Base-by-base conservation (phyloP, 2,797 vertebrate species). In the Cuniculus paca region DNA sequence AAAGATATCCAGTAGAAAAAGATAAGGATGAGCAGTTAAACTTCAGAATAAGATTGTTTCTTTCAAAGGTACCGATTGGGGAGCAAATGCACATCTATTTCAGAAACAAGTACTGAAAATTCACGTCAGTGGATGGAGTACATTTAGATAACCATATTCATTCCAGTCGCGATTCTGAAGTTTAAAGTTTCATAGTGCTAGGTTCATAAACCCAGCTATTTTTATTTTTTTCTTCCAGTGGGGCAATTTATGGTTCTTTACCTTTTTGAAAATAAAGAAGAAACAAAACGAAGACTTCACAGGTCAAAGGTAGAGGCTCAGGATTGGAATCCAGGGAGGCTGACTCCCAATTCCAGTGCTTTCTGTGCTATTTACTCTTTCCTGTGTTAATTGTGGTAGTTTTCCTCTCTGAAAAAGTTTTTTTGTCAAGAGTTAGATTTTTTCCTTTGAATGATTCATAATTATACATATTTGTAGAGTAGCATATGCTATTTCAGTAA, bases 171-270 rank as follows among this genome's bases (percentile, higher is more conserved):
- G 16, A 42, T 22, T 60, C 84, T 96, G 14, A 3, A 88, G 80
- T 45, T 95, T 82, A 75, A 83, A 90, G 84, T 16, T 54, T 11
- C 10, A 36, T 54, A 19, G 31, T n/a, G 31, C 58, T 60, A 28
- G 54, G 72, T 17, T 48, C 6, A 48, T 75, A 82, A 10, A 68
- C 24, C 39, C 26, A 19, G 12, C 70, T 80, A 22, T 78, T 79
- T 17, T 75, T 70, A 8, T 36, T 78, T 95, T 95, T 81, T 82
- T 36, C 94, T 54, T 75, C 54, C 39, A 87, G 22, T 60, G 39
- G 87, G 60, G 80, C 6, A 3, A 22, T 45, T 72, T 84, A 22
- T 68, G 34, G 26, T 80, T 75, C 34, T 91, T 91, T 45, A 19
- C 16, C 34, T 77, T 90, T 90, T 39, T 24, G 48, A 17, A 31